phyloP scores from a whole-genome alignment of 2,888 invertebrate species.

The Drosophila algonquin region DNA sequence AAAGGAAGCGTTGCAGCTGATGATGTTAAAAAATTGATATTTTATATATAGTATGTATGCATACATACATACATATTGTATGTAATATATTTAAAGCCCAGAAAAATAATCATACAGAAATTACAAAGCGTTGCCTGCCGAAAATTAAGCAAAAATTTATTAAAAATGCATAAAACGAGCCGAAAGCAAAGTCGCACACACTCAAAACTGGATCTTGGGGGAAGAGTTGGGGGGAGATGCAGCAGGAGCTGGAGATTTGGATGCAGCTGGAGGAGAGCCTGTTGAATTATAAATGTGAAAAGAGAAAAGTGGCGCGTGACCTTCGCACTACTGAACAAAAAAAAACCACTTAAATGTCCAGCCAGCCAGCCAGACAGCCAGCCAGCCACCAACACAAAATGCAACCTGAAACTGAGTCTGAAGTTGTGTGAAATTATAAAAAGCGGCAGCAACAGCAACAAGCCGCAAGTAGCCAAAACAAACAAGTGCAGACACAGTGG shows the following conservation, averaged over 20 bases:
- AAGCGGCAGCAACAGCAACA: conserved; percentile 23
- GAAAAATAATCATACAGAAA: conserved; percentile 33
- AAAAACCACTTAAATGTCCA: conserved; percentile 4
- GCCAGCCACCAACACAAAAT: neutral
- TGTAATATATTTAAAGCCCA: conserved; percentile 29
- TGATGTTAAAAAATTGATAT: conserved; percentile 66
- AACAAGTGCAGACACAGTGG: conserved; percentile 47
- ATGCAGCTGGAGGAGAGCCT: conserved; percentile 60
- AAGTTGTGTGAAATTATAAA: conserved; percentile 23
- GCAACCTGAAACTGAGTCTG: conserved; percentile 7
- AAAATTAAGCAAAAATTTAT: conserved; percentile 73
- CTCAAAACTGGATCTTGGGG: conserved; percentile 42
- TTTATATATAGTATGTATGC: conserved; percentile 56
- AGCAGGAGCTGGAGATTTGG: neutral
- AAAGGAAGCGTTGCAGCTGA: conserved; percentile 41
- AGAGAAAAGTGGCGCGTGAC: conserved; percentile 72
- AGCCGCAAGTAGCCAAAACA: conserved; percentile 44
- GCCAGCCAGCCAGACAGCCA: conserved; percentile 1
- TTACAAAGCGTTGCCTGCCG: conserved; percentile 31
- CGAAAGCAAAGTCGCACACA: conserved; percentile 16
- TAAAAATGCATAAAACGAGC: conserved; percentile 68
- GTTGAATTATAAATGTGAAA: conserved; percentile 49
- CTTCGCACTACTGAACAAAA: conserved; percentile 67
- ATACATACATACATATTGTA: conserved; percentile 50
- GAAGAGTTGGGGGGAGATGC: conserved; percentile 7